Percentiles rank a stretch among this genome's conserved stretches.
These are phyloP conservation scores for Paraplagusia blochii DNA, from an alignment of 2,113 vertebrate species.

Conservation along the genomic window DNA sequence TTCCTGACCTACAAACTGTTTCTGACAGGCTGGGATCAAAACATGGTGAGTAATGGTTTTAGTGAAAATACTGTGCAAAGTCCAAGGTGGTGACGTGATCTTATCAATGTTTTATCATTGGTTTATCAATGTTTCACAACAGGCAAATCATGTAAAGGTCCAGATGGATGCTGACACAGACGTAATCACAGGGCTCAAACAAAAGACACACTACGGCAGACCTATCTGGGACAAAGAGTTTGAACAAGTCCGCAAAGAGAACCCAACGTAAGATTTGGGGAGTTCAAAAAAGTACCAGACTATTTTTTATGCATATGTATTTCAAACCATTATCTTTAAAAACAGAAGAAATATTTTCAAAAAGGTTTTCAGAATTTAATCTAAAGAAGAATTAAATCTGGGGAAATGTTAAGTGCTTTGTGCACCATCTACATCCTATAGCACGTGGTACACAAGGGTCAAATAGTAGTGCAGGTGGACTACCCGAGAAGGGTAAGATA, in stretches of 20 bases:
- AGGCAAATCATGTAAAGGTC: constrained; percentile 75
- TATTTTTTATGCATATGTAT: too few species aligned
- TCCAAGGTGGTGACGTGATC: background rate
- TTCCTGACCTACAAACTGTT: constrained; percentile 91
- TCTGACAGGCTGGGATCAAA: constrained; percentile 86
- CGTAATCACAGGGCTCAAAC: constrained; percentile 85
- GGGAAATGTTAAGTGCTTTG: too few species aligned
- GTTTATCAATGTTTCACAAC: background rate
- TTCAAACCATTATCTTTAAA: too few species aligned
- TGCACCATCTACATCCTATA: too few species aligned
- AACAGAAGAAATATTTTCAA: too few species aligned
- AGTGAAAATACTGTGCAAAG: background rate
- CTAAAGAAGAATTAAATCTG: too few species aligned
- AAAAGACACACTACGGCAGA: constrained; percentile 88
- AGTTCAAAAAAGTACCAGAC: too few species aligned
- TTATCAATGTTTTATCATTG: background rate
- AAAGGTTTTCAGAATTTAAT: too few species aligned
- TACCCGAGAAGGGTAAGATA: too few species aligned
- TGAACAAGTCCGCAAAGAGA: constrained; percentile 78
- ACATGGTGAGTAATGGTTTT: constrained; percentile 79
- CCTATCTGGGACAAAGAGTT: constrained; percentile 90
- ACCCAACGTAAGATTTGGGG: constrained; percentile 79
- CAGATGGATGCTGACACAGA: constrained; percentile 79
- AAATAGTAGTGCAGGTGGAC: too few species aligned
- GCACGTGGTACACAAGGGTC: too few species aligned